These are phyloP conservation scores for Listronotus oregonensis DNA, from an alignment of 1,140 invertebrate species.

Conservation along the genomic window DNA sequence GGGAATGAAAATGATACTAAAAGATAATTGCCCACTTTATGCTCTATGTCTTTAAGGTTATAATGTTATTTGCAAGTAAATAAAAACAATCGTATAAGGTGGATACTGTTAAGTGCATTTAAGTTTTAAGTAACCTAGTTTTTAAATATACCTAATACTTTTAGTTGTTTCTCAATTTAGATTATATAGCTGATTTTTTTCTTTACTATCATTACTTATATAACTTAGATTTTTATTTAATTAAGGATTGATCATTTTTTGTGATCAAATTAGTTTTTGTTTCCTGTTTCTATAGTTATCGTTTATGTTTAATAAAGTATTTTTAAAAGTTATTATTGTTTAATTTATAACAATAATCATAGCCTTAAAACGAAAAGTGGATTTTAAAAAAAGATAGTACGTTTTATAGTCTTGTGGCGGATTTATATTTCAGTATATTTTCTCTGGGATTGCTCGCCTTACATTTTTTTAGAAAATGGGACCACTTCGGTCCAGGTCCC, in stretches of 20 bases:
- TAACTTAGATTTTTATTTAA: conserved; percentile 6
- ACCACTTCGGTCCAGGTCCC: no score
- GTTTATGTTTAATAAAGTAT: conserved; percentile 49
- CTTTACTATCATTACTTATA: background rate
- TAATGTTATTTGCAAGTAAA: background rate
- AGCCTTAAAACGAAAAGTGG: no score
- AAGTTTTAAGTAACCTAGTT: conserved; percentile 4
- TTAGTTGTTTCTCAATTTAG: conserved; percentile 15
- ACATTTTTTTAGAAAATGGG: no score
- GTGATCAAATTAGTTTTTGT: conserved; percentile 41
- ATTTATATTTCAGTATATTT: no score
- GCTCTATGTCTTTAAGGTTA: conserved; percentile 10
- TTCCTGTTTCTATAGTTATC: conserved; percentile 39
- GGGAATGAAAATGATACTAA: background rate
- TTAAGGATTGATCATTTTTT: conserved; percentile 31
- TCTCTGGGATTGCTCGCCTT: no score
- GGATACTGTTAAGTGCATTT: conserved; percentile 16
- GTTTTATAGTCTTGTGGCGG: no score
- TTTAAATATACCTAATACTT: background rate
- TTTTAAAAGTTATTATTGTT: conserved; percentile 38
- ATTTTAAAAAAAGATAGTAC: no score
- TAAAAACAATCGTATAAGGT: conserved; percentile 11
- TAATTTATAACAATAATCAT: no score
- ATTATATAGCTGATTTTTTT: conserved; percentile 12
- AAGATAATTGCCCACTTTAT: background rate